Evolutionary conservation across 1,140 invertebrate species (phyloP).

Genomic region (Drosophila sucinea): DNA sequence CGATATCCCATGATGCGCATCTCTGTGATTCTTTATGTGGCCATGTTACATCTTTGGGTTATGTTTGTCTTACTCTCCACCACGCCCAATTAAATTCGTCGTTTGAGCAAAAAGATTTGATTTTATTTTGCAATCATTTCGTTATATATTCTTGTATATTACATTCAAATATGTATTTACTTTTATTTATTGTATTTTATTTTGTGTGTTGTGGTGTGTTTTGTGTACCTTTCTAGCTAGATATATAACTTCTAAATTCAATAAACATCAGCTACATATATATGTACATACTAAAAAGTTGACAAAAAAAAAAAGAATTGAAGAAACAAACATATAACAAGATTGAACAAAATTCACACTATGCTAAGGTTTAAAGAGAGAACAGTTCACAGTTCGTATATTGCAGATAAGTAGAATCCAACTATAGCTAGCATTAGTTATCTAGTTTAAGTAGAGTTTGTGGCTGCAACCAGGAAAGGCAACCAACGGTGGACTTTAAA

Average conservation of each 20-base stretch:
- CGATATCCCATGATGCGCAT: conserved; percentile 92
- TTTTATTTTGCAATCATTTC: conserved; percentile 50
- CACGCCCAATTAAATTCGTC: conserved; percentile 64
- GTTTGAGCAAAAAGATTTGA: conserved; percentile 51
- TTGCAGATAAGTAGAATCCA: conserved; percentile 57
- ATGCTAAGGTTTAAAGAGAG: conserved; percentile 35
- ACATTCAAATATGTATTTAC: conserved; percentile 2
- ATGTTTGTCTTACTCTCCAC: conserved; percentile 79
- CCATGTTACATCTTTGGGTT: conserved; percentile 76
- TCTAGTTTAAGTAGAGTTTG: conserved; percentile 25
- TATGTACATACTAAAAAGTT: conserved; percentile 62
- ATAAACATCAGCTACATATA: conserved; percentile 75
- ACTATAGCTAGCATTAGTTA: conserved; percentile 35
- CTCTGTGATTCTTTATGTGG: conserved; percentile 88
- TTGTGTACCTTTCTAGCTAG: conserved; percentile 27
- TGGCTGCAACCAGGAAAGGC: background rate
- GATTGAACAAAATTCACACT: conserved; percentile 49
- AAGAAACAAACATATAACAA: conserved; percentile 70
- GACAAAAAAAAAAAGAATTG: conserved; percentile 55
- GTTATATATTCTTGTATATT: conserved; percentile 48
- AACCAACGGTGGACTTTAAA: no score
- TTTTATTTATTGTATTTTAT: conserved; percentile 41
- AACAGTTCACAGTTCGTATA: conserved; percentile 66
- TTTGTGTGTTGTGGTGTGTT: conserved; percentile 31
- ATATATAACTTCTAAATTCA: conserved; percentile 55